phyloP scores from a whole-genome alignment of 2,113 vertebrate genomes.

The Sturnira hondurensis region DNA sequence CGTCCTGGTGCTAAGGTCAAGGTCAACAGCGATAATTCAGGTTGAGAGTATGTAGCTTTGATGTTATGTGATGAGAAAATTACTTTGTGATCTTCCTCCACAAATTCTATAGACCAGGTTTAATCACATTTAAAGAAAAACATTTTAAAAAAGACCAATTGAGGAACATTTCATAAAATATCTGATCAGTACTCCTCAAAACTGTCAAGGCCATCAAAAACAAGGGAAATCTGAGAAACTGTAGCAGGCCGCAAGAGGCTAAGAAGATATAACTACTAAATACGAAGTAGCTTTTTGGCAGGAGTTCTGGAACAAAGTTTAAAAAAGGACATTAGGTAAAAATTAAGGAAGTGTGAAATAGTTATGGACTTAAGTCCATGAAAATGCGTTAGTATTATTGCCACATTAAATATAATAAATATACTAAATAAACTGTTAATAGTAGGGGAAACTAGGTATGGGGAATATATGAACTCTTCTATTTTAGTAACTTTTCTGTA shows the following conservation, averaged over 20 bases:
- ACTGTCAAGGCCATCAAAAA: background rate
- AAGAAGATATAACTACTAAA: background rate
- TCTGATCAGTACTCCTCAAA: background rate
- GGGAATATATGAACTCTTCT: background rate
- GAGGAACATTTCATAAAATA: background rate
- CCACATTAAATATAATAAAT: background rate
- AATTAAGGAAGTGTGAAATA: background rate
- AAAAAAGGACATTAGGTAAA: background rate
- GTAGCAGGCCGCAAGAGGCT: background rate
- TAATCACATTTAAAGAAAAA: background rate
- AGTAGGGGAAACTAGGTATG: background rate
- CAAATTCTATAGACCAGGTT: background rate
- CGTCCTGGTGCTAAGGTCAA: background rate
- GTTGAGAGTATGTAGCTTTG: background rate
- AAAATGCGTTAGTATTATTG: background rate
- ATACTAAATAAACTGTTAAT: background rate
- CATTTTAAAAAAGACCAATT: background rate
- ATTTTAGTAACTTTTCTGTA: conserved; percentile 15
- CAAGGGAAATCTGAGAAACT: background rate
- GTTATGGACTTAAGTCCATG: background rate
- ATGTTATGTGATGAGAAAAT: background rate
- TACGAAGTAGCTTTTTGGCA: background rate
- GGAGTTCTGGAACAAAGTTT: background rate
- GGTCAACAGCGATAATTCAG: background rate
- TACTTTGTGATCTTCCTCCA: background rate